Conservation (phyloP, 2,113 vertebrate genomes). For the Trochalopteron elliotii region DNA sequence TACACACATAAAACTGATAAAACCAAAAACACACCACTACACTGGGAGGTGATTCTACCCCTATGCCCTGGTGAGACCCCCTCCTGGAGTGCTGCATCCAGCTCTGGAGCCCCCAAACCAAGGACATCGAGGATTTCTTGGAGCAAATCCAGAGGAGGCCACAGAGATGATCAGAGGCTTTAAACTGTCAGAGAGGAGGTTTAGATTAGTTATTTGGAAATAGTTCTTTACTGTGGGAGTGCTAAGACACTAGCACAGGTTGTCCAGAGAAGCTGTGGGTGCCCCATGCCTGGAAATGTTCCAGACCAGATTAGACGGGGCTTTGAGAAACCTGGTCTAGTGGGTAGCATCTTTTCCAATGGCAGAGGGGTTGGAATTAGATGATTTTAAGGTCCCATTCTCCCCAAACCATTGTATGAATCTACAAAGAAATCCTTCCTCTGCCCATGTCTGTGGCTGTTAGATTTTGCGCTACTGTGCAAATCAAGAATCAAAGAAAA, state of each 20-base stretch:
- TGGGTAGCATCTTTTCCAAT: background rate
- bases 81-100: background rate
- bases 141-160: background rate
- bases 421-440: background rate
- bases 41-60: background rate
- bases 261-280: background rate
- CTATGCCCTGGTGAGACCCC: background rate
- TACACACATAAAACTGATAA: no score
- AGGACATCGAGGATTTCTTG: no score
- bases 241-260: background rate
- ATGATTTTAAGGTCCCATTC: background rate
- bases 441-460: background rate
- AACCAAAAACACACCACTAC: no score
- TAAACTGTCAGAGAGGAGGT: background rate
- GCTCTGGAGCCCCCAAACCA: background rate
- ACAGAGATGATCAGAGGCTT: background rate
- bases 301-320: background rate
- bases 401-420: background rate
- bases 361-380: background rate
- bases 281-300: background rate
- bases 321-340: background rate
- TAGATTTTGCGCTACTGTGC: background rate
- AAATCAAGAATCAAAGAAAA: background rate
- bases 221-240: background rate
- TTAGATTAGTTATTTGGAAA: background rate